These are phyloP conservation scores for Scolopax bukidnonensis DNA, from an alignment of 2,797 vertebrate species.

Conservation along the genomic window DNA sequence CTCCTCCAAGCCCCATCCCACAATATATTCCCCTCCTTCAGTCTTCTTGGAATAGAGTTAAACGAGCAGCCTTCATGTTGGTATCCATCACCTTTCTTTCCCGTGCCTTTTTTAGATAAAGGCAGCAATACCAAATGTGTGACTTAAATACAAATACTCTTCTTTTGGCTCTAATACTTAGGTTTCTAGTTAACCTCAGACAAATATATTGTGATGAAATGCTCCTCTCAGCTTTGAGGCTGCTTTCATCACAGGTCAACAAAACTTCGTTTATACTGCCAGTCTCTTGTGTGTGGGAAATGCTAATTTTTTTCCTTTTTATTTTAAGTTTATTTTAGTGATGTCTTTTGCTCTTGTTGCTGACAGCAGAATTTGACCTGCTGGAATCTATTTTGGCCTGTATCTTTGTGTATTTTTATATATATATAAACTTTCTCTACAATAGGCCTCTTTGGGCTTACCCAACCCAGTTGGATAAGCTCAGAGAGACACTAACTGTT, in stretches of 20 bases:
- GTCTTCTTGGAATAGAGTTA: background rate
- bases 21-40: background rate
- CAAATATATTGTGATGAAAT: constrained; percentile 67
- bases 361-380: constrained; percentile 84
- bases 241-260: constrained; percentile 66
- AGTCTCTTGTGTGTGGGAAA: constrained; percentile 78
- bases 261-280: constrained; percentile 83
- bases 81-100: background rate
- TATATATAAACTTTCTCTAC: constrained; percentile 75
- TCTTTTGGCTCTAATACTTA: constrained; percentile 10
- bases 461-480: constrained; percentile 95
- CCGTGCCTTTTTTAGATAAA: background rate
- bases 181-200: constrained; percentile 47
- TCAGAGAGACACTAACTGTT: constrained; percentile 88
- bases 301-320: constrained; percentile 74
- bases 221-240: constrained; percentile 33
- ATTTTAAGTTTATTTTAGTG: constrained; percentile 73
- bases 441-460: constrained; percentile 92
- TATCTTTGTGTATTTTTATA: constrained; percentile 94
- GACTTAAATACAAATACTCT: background rate
- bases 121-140: background rate
- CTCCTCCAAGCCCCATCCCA: background rate
- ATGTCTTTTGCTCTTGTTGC: constrained; percentile 83
- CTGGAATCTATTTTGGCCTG: constrained; percentile 89
- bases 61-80: background rate